Evolutionary conservation across 2,113 vertebrate species (phyloP).

Genomic region (Speoplatyrhinus poulsoni): DNA sequence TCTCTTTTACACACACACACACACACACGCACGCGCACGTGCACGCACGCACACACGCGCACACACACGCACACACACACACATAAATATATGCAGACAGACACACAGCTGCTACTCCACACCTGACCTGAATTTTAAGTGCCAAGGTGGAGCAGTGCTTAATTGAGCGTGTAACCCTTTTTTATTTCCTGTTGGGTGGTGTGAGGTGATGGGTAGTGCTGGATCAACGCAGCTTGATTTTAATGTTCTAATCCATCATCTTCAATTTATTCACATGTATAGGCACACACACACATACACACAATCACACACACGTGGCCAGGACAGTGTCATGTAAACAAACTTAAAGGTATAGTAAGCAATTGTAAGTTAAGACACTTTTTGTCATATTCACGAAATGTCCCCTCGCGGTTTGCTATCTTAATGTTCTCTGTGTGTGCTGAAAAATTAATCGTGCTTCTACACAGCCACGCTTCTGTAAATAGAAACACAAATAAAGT

Average conservation of each 20-base stretch:
- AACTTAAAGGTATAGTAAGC: too few species aligned
- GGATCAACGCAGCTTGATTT: background rate
- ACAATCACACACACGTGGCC: background rate
- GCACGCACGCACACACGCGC: constrained; percentile 2
- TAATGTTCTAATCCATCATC: constrained; percentile 21
- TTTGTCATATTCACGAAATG: too few species aligned
- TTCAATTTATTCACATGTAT: constrained; percentile 11
- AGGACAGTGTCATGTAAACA: background rate
- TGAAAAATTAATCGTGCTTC: too few species aligned
- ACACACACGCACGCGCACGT: background rate
- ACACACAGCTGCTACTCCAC: constrained; percentile 58
- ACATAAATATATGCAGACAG: constrained; percentile 30
- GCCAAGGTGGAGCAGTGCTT: constrained; percentile 51
- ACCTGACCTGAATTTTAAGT: constrained; percentile 71
- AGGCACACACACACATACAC: constrained; percentile 16
- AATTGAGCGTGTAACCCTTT: constrained; percentile 58
- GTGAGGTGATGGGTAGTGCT: background rate
- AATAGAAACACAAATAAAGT: too few species aligned
- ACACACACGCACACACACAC: constrained; percentile 4
- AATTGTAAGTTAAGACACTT: too few species aligned
- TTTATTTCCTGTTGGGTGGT: background rate
- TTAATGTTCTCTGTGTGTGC: too few species aligned
- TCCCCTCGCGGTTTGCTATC: too few species aligned
- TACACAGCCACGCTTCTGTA: too few species aligned
- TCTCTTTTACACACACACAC: background rate